Base-by-base conservation (phyloP, 37 sponge, comb jelly and placozoan species). In the Crambe crambe region DNA sequence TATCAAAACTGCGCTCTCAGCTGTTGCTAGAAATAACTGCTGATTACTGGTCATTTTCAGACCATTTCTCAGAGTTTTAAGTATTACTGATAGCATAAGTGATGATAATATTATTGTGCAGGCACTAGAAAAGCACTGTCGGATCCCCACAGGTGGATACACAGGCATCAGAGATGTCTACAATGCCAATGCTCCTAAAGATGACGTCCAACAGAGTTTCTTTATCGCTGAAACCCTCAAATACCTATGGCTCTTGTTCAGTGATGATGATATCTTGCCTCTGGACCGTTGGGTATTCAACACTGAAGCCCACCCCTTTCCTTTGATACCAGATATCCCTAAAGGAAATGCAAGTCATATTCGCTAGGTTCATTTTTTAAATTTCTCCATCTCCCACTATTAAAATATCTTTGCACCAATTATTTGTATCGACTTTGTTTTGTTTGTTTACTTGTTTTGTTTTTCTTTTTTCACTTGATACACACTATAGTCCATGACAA, bases 281-380 rank as follows among this genome's bases (percentile, higher is more conserved):
- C 72, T 97, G 56, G 89, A 89, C 70, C 20, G 77, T 22, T 97
- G 90, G 84, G 95, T 97, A 17, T 89, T 97, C 68, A 97, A 97
- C 87, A 97, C 97, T 31, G 97, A 97, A 74, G 97, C 97, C n/a
- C 97, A 97, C 70, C 97, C 97, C 75, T 78, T 97, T 30, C 97
- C 97, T 0, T 37, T 91, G 2, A 42, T 94, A 1, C 69, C 76
- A 0, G 80, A 70, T n/a, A 39, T 94, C 1, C 93, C 93, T 25
- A 8, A 2, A n/a, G 18, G 21, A 35, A 59, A 65, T 34, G 30
- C 32, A 8, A 65, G 66, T 65, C 66, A 18, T 12, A 58, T n/a
- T n/a, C n/a, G n/a, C n/a, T n/a, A n/a, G n/a, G n/a, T n/a, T n/a
- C n/a, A n/a, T n/a, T n/a, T n/a, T n/a, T n/a, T n/a, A n/a, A n/a